These are phyloP conservation scores for Trematomus bernacchii DNA, from an alignment of 2,797 vertebrate species.

Conservation along the genomic window DNA sequence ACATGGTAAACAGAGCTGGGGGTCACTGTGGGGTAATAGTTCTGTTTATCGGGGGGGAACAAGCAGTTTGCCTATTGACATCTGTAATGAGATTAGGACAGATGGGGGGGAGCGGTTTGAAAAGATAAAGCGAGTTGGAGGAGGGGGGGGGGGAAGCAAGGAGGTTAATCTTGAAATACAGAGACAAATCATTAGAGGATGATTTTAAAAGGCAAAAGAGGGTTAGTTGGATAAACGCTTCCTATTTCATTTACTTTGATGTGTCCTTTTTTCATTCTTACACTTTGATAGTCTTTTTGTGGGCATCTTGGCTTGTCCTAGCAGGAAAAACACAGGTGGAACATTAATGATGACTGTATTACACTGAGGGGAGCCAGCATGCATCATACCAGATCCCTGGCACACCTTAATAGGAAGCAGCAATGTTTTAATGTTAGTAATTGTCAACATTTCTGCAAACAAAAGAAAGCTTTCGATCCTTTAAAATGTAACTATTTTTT, in stretches of 20 bases:
- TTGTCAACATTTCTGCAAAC: slow-evolving; percentile 10
- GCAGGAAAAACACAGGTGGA: slow-evolving; percentile 34
- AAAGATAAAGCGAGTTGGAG: slow-evolving; percentile 65
- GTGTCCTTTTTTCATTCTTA: slow-evolving; percentile 15
- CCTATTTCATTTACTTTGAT: neutral
- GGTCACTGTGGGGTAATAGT: slow-evolving; percentile 76
- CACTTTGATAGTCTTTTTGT: slow-evolving; percentile 10
- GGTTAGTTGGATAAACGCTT: slow-evolving; percentile 4
- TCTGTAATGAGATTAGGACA: slow-evolving; percentile 81
- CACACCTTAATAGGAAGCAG: neutral
- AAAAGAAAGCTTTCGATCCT: neutral
- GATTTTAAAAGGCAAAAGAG: slow-evolving; percentile 13
- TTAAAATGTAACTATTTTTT: neutral
- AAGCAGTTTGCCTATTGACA: slow-evolving; percentile 78
- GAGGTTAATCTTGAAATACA: slow-evolving; percentile 56
- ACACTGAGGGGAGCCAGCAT: slow-evolving; percentile 10
- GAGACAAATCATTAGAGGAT: slow-evolving; percentile 31
- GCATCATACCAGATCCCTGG: slow-evolving; percentile 4
- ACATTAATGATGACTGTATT: slow-evolving; percentile 28
- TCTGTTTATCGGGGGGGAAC: slow-evolving; percentile 73
- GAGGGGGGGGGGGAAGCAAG: slow-evolving; percentile 27
- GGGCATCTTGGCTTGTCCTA: slow-evolving; percentile 23
- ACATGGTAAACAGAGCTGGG: slow-evolving; percentile 75
- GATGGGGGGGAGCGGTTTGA: slow-evolving; percentile 61
- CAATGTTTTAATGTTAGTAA: slow-evolving; percentile 22